phyloP scores from a whole-genome alignment of 2,797 vertebrate genomes.

The Caiman crocodilus region DNA sequence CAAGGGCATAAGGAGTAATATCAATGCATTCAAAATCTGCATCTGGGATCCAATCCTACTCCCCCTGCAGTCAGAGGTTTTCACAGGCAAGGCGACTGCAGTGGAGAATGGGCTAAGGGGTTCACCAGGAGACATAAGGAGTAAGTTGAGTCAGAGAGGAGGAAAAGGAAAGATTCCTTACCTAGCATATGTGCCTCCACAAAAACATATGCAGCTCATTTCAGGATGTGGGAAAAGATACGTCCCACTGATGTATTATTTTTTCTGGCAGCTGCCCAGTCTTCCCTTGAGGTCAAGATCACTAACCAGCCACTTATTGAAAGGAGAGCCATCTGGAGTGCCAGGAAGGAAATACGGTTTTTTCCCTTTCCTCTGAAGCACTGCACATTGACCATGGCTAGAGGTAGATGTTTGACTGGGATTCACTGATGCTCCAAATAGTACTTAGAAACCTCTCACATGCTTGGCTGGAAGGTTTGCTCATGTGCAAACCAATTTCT shows the following conservation, averaged over 20 bases:
- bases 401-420: too few relatives aligned
- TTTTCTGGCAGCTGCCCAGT: background rate
- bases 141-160: fast-evolving
- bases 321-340: background rate
- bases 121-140: background rate
- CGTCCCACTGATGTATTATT: background rate
- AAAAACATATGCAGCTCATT: background rate
- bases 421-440: too few relatives aligned
- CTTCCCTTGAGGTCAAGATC: background rate
- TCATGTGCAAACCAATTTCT: too few relatives aligned
- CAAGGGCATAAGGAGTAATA: background rate
- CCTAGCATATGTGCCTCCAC: background rate
- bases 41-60: too few relatives aligned
- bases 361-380: too few relatives aligned
- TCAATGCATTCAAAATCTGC: too few relatives aligned
- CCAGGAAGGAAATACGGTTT: fast-evolving
- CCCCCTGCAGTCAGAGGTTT: too few relatives aligned
- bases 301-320: fast-evolving
- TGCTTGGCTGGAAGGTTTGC: too few relatives aligned
- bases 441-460: too few relatives aligned
- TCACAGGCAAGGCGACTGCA: background rate
- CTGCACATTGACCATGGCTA: too few relatives aligned
- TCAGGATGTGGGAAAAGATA: background rate
- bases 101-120: background rate
- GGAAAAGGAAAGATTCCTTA: background rate